Evolutionary conservation across 2,113 vertebrate species (phyloP).

Genomic region (Chionodraco myersi): DNA sequence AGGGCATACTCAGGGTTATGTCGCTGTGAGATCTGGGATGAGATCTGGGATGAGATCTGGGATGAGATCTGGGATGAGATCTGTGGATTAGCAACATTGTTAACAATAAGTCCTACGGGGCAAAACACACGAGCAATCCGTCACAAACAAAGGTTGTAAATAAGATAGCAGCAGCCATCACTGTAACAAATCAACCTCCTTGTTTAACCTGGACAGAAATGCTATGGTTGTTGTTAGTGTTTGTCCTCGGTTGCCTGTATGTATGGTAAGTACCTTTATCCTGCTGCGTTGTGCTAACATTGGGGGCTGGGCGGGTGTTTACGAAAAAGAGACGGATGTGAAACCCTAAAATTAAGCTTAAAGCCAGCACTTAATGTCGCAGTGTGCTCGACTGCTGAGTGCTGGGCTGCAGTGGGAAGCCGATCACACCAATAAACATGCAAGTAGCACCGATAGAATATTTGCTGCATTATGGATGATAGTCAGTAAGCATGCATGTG

Average conservation of each 20-base stretch:
- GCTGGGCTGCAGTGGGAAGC: slow-evolving; percentile 14
- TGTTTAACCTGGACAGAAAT: neutral
- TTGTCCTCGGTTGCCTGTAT: neutral
- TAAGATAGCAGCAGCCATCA: neutral
- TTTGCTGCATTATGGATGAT: slow-evolving; percentile 23
- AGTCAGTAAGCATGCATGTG: neutral
- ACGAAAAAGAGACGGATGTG: slow-evolving; percentile 17
- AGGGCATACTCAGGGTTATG: neutral
- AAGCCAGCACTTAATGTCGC: slow-evolving; percentile 4
- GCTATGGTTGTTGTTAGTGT: neutral
- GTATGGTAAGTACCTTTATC: neutral
- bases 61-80: neutral
- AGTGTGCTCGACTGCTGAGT: neutral
- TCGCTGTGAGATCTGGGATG: neutral
- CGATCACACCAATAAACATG: slow-evolving; percentile 30
- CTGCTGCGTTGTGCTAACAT: neutral
- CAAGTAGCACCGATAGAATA: neutral
- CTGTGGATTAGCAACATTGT: neutral
- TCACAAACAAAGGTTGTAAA: neutral
- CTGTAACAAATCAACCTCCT: neutral
- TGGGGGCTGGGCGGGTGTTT: neutral
- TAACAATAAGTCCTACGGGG: neutral
- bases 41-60: too few relatives aligned
- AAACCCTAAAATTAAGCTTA: slow-evolving; percentile 28
- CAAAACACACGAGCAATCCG: neutral